phyloP scores from a whole-genome alignment of 2,888 invertebrate genomes.

The Diadegma fenestrale region DNA sequence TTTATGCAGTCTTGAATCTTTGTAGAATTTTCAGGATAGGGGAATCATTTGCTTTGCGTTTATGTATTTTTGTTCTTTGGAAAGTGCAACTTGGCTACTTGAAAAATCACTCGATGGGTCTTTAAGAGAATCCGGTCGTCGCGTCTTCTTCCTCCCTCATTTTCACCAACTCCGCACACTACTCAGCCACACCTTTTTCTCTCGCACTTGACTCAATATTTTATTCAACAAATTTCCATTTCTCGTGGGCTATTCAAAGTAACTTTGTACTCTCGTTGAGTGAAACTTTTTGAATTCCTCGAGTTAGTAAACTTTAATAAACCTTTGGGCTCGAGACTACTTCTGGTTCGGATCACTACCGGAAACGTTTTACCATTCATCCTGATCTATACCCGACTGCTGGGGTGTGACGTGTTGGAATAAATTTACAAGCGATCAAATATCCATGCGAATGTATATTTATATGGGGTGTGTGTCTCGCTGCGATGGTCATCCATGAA shows the following conservation, averaged over 20 bases:
- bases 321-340: not conserved
- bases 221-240: slow-evolving; percentile 28
- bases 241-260: slow-evolving; percentile 23
- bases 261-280: slow-evolving; percentile 34
- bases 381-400: slow-evolving; percentile 22
- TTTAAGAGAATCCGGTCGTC: not conserved
- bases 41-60: not conserved
- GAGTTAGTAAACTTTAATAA: slow-evolving; percentile 44
- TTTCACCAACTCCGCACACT: not conserved
- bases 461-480: not conserved
- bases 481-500: not conserved
- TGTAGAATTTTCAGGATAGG: not conserved
- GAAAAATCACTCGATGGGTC: slow-evolving; percentile 17
- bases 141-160: not conserved
- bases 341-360: slow-evolving; percentile 1
- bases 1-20: slow-evolving; percentile 1
- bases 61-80: not conserved
- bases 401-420: slow-evolving; percentile 46
- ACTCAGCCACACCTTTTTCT: not conserved
- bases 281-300: slow-evolving; percentile 16
- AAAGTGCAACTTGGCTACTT: not conserved
- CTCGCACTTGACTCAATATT: slow-evolving; percentile 8
- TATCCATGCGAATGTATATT: not conserved
- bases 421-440: slow-evolving; percentile 42
- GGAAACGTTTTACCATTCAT: slow-evolving; percentile 59